phyloP scores from a whole-genome alignment of 2,888 invertebrate genomes.

The Synanthedon tipuliformis region DNA sequence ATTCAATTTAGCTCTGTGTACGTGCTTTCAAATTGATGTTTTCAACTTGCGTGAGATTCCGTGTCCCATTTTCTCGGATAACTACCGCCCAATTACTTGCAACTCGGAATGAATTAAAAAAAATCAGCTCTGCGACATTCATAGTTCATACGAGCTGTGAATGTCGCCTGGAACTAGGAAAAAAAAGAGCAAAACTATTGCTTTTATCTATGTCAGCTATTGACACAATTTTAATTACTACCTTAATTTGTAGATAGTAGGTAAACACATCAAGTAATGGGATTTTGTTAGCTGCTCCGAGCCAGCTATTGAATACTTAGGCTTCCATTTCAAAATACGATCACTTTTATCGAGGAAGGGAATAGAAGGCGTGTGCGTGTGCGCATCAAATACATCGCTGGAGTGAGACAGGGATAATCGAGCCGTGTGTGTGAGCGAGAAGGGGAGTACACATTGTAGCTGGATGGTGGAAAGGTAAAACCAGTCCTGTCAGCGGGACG shows the following conservation, averaged over 20 bases:
- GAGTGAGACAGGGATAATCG: constrained; percentile 17
- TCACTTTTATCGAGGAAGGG: constrained; percentile 54
- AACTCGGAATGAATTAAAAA: too few species aligned
- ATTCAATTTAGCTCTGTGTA: constrained; percentile 34
- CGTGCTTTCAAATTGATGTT: constrained; percentile 34
- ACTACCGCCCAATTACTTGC: too few species aligned
- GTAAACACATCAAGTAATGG: constrained; percentile 30
- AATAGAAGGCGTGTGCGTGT: constrained; percentile 61
- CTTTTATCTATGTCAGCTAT: background rate
- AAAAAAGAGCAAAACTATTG: too few species aligned
- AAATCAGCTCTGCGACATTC: background rate
- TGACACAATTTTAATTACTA: background rate
- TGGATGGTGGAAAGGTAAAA: constrained; percentile 56
- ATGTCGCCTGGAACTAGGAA: too few species aligned
- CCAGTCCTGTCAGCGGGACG: constrained; percentile 69
- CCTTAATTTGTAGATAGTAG: background rate
- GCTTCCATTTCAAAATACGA: constrained; percentile 58
- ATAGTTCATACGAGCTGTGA: too few species aligned
- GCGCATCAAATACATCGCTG: constrained; percentile 53
- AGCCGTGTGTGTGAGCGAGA: constrained; percentile 31
- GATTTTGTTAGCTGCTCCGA: constrained; percentile 44
- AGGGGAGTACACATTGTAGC: constrained; percentile 46
- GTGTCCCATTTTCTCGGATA: background rate
- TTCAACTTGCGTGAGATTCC: constrained; percentile 10
- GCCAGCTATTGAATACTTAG: constrained; percentile 51